Percentiles rank a stretch among this genome's conserved stretches.
These are phyloP conservation scores for Drosophila leontia DNA, from an alignment of 1,140 invertebrate genomes.

Conservation along the genomic window DNA sequence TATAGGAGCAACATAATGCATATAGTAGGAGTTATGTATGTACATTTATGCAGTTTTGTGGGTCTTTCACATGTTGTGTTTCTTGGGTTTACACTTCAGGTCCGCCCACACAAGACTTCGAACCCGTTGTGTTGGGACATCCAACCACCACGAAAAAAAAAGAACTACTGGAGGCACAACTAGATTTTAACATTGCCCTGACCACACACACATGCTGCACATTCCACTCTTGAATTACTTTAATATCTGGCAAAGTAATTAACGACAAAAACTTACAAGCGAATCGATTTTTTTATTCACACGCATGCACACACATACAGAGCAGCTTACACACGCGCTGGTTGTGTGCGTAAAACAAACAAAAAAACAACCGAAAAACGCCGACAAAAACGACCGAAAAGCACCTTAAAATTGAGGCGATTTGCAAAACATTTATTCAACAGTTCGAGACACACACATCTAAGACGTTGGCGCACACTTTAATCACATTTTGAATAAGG, in stretches of 20 bases:
- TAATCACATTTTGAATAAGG: background rate
- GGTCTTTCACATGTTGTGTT: slow-evolving; percentile 31
- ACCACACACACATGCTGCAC: slow-evolving; percentile 49
- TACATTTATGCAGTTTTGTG: slow-evolving; percentile 20
- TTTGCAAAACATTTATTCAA: slow-evolving; percentile 6
- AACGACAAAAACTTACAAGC: slow-evolving; percentile 65
- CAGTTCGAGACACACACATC: background rate
- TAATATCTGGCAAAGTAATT: slow-evolving; percentile 60
- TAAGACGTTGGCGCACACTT: background rate
- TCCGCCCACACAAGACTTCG: slow-evolving; percentile 65
- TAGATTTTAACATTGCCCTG: slow-evolving; percentile 19
- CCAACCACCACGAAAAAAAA: slow-evolving; percentile 8
- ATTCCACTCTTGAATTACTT: slow-evolving; percentile 44
- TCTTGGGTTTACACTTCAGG: slow-evolving; percentile 60
- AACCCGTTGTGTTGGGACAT: slow-evolving; percentile 60
- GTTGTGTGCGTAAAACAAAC: slow-evolving; percentile 63
- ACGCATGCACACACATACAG: slow-evolving; percentile 32
- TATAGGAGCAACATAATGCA: background rate
- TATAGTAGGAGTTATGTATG: background rate
- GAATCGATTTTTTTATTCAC: slow-evolving; percentile 71
- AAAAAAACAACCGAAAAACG: slow-evolving; percentile 70
- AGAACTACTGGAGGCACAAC: slow-evolving; percentile 22
- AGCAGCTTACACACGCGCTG: slow-evolving; percentile 17
- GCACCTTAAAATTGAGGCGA: background rate
- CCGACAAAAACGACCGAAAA: slow-evolving; percentile 48